Conservation (phyloP, 2,888 invertebrate genomes). For the Yponomeuta plumbellus region DNA sequence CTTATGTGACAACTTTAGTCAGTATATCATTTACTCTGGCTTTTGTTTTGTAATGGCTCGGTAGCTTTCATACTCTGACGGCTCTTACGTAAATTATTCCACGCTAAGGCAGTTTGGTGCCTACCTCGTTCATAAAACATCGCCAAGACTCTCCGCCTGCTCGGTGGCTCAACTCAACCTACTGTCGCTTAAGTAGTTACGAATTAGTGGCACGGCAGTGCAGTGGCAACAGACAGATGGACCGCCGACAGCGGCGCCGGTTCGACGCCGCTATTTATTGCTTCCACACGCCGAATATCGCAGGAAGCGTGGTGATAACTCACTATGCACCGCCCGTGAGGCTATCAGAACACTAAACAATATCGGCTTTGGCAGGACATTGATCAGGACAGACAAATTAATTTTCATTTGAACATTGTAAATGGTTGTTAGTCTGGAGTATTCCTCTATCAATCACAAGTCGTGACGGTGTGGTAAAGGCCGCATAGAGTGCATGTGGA, state of each 20-base stretch:
- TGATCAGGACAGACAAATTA: not conserved
- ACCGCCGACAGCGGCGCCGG: constrained; percentile 41
- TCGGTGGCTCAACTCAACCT: not conserved
- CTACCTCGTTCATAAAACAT: too few relatives aligned
- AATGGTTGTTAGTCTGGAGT: too few relatives aligned
- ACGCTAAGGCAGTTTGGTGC: too few relatives aligned
- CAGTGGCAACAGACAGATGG: constrained; percentile 53
- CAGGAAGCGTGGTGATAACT: constrained; percentile 13
- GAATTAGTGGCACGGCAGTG: constrained; percentile 14
- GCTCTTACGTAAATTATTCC: too few relatives aligned
- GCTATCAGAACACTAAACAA: constrained; percentile 14
- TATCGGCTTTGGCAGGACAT: not conserved
- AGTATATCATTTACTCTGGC: too few relatives aligned
- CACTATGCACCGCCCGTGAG: constrained; percentile 17
- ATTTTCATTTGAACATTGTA: not conserved
- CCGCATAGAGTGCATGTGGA: too few relatives aligned
- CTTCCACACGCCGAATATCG: constrained; percentile 15
- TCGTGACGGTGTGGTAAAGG: too few relatives aligned
- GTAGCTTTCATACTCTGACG: too few relatives aligned
- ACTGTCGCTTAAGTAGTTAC: not conserved
- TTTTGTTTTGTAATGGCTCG: too few relatives aligned
- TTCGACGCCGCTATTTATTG: constrained; percentile 23
- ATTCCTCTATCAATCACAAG: too few relatives aligned
- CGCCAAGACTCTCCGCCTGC: too few relatives aligned
- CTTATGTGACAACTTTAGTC: too few relatives aligned